Percentiles rank a stretch among this genome's conserved stretches.
Conservation (phyloP, 2,113 vertebrate genomes). For the Mobula birostris region DNA sequence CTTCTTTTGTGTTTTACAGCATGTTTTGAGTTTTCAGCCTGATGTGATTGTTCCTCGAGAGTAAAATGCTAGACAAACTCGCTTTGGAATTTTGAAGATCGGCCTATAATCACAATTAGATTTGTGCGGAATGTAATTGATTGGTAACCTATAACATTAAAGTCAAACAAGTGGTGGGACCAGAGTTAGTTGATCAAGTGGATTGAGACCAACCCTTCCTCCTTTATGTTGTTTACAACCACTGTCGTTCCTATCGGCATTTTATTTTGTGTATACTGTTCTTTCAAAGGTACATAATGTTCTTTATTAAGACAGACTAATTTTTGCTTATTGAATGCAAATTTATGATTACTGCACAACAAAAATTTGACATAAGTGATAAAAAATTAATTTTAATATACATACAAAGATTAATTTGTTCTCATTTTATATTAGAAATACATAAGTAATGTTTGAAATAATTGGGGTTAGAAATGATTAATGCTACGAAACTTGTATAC, state of each 20-base stretch:
- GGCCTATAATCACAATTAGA: not conserved
- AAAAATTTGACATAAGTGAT: not conserved
- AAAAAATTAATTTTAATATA: not conserved
- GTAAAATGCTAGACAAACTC: not conserved
- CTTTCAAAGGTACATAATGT: not conserved
- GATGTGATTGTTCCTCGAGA: not conserved
- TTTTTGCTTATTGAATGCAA: not conserved
- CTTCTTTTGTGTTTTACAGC: not conserved
- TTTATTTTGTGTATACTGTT: not conserved
- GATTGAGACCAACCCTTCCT: not conserved
- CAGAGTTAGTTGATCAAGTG: not conserved
- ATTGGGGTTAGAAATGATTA: not conserved
- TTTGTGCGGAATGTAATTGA: not conserved
- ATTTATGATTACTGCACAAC: not conserved
- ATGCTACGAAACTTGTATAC: not conserved
- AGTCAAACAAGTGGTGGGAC: not conserved
- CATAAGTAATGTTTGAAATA: not conserved
- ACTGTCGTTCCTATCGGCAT: not conserved
- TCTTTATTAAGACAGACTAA: not conserved
- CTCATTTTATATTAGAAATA: not conserved
- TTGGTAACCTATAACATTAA: not conserved
- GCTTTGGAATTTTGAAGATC: not conserved
- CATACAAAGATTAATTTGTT: not conserved
- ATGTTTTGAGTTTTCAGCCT: not conserved
- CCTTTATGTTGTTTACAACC: not conserved